Base-by-base conservation (phyloP, 2,797 vertebrate genomes). In the Leptoclinus maculatus region DNA sequence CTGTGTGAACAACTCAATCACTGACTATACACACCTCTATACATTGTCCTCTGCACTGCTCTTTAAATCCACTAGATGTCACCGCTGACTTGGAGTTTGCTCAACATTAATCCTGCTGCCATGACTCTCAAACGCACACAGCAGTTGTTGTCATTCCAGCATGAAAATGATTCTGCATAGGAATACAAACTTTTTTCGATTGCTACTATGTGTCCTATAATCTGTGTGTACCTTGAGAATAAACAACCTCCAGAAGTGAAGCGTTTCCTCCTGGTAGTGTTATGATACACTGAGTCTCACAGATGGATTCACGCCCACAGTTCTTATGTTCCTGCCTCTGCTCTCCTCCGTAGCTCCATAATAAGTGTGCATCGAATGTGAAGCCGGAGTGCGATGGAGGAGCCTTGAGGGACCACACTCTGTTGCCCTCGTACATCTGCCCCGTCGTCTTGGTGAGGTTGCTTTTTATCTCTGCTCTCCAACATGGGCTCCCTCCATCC, bases 381-480 rank as follows among this genome's bases (percentile, higher is more conserved):
- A 98, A 96, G 80, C 92, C 95, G 0, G 94, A 97, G 80, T 99
- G 98, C 21, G 97, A 99, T 0, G 97, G 98, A 67, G 98, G 97
- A 51, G 92, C 94, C 0, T 86, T 99, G 89, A 95, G 93, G 91
- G 98, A 99, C 91, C 97, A 99, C 91, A 96, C 96, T 74, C 89
- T 99, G 76, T 91, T 98, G 85, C 97, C 98, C 21, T 97, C 96
- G 0, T 96, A 95, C 62, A 98, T 99, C 93, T 98, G 97, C 84
- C 97, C 98, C 0, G 83, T 97, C 0, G 96, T 98, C 71, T 83
- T 97, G 96, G 97, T 98, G 94, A 95, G 97, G 83, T 67, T 2
- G 12, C 29, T 25, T n/a, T 56, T 66, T 21, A 4, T 41, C 41
- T 69, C 27, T 76, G 32, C 53, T 59, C 3, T 27, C 34, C 54